These are phyloP conservation scores for Pelodiscus sinensis DNA, from an alignment of 2,113 vertebrate species.

Conservation along the genomic window DNA sequence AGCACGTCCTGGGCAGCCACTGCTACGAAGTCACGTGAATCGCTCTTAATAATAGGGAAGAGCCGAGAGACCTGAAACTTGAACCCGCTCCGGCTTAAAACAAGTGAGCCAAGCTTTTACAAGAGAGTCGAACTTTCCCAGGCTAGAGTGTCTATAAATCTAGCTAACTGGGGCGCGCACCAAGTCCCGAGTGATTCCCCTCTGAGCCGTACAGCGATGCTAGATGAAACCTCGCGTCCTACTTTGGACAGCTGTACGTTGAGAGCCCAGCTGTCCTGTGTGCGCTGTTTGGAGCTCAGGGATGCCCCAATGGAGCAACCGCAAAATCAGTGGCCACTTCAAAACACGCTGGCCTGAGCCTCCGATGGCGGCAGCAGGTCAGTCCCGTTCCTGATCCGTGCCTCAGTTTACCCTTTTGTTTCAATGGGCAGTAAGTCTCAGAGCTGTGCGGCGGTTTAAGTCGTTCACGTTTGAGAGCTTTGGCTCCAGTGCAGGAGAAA, in stretches of 20 bases:
- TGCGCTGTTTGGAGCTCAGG: conserved; percentile 17
- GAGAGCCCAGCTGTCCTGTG: conserved; percentile 18
- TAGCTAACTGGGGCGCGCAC: conserved; percentile 53
- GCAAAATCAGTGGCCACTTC: not conserved
- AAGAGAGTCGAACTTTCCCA: conserved; percentile 71
- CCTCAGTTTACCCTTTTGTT: not conserved
- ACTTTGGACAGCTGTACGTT: not conserved
- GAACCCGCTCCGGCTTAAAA: conserved; percentile 42
- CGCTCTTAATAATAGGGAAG: conserved; percentile 28
- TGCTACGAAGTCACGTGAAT: conserved; percentile 47
- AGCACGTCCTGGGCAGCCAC: conserved; percentile 13
- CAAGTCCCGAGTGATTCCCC: not conserved
- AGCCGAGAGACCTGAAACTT: conserved; percentile 59
- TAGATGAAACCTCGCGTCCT: conserved; percentile 47
- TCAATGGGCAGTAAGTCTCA: not conserved
- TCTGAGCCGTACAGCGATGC: conserved; percentile 28
- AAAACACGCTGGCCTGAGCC: not conserved
- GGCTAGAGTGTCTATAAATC: conserved; percentile 73
- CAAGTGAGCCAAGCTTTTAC: conserved; percentile 58
- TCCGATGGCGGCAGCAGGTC: not conserved
- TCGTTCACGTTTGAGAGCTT: not conserved
- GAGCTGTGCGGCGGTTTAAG: not conserved
- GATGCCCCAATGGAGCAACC: conserved; percentile 42
- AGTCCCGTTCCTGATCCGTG: not conserved
- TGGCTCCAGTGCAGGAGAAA: not conserved